Percentiles rank a stretch among this genome's conserved stretches.
These are phyloP conservation scores for Patagioenas fasciata DNA, from an alignment of 2,113 vertebrate genomes.

Conservation along the genomic window DNA sequence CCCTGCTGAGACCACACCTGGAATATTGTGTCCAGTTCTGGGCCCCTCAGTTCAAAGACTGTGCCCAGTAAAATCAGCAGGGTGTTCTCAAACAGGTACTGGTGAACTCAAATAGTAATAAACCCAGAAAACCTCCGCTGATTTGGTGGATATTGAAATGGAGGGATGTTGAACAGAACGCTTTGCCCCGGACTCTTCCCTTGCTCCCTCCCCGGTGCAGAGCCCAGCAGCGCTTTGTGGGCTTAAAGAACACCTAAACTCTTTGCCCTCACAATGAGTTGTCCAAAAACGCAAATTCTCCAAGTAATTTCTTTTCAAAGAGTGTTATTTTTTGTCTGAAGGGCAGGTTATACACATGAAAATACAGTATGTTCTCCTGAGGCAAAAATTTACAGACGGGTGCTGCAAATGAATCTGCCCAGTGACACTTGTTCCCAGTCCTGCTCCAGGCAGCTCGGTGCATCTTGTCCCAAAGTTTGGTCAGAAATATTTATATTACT, in stretches of 20 bases:
- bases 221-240: neutral
- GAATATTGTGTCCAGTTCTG: too few species aligned
- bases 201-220: neutral
- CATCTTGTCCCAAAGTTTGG: neutral
- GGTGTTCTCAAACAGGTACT: neutral
- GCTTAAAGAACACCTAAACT: neutral
- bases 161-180: neutral
- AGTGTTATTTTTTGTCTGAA: neutral
- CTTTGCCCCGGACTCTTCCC: neutral
- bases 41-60: too few species aligned
- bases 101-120: neutral
- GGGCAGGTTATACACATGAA: neutral
- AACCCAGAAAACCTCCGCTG: neutral
- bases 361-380: neutral
- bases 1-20: too few species aligned
- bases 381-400: neutral
- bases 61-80: neutral
- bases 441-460: neutral
- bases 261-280: neutral
- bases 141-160: neutral
- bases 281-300: neutral
- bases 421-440: neutral
- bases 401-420: neutral
- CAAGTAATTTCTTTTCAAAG: conserved; percentile 15
- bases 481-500: neutral